Conservation (phyloP, 2,888 invertebrate genomes). For the Agrilus mali region DNA sequence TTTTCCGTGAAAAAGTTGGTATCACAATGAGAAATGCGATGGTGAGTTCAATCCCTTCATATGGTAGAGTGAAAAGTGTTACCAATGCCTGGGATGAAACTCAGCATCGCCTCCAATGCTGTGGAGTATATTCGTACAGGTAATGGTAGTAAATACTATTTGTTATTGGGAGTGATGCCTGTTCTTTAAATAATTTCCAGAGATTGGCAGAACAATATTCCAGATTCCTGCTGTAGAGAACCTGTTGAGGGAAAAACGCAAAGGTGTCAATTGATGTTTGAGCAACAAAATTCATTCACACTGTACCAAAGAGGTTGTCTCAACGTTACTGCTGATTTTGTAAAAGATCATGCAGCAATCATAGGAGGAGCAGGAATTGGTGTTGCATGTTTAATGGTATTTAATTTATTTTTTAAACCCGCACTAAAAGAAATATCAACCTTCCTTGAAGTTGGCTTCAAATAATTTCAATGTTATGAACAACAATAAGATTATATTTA, state of each 20-base stretch:
- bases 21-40: conserved; percentile 4
- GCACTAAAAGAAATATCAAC: background rate
- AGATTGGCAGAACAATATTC: conserved; percentile 64
- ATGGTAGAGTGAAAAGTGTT: conserved; percentile 54
- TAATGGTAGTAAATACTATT: too few relatives aligned
- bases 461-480: too few relatives aligned
- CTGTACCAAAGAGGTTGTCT: conserved; percentile 67
- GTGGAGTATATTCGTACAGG: conserved; percentile 59
- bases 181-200: conserved; percentile 12
- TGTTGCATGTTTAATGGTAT: conserved; percentile 75
- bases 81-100: conserved; percentile 81
- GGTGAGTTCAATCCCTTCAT: conserved; percentile 2
- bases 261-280: conserved; percentile 39
- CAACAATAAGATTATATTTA: too few relatives aligned
- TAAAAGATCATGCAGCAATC: conserved; percentile 65
- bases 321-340: conserved; percentile 52
- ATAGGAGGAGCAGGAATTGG: conserved; percentile 72
- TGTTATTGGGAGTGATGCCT: too few relatives aligned
- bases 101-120: conserved; percentile 73
- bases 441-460: too few relatives aligned
- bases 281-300: conserved; percentile 43
- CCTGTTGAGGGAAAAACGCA: conserved; percentile 41
- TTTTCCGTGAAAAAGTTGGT: conserved; percentile 9
- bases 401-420: conserved; percentile 1
- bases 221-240: conserved; percentile 66